Percentiles rank a stretch among this genome's conserved stretches.
Conservation (phyloP, 2,113 vertebrate species). For the Bos indicus region DNA sequence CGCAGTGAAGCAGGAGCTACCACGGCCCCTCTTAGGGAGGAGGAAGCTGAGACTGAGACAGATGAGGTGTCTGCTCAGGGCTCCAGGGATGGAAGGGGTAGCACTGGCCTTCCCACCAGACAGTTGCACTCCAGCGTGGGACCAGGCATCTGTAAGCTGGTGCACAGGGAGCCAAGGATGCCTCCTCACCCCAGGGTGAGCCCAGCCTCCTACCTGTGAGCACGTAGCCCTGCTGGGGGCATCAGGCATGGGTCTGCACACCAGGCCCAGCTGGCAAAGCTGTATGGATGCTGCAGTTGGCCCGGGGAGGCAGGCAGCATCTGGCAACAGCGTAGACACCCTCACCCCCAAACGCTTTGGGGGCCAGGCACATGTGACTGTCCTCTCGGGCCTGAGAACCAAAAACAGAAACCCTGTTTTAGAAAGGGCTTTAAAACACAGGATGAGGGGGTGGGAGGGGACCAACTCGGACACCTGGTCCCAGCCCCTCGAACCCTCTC, state of each 20-base stretch:
- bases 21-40: not conserved
- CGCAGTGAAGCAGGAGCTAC: accelerated
- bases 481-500: not conserved
- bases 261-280: not conserved
- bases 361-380: slow-evolving; percentile 82
- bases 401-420: not conserved
- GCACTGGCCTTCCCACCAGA: too few species aligned
- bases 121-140: not conserved
- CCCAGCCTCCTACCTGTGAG: slow-evolving; percentile 81
- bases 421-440: not conserved
- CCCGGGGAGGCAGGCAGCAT: slow-evolving; percentile 83
- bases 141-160: accelerated
- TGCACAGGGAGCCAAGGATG: too few species aligned
- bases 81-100: not conserved
- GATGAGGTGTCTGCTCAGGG: not conserved
- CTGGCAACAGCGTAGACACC: slow-evolving; percentile 86
- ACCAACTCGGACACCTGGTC: accelerated
- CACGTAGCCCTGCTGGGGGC: slow-evolving; percentile 72
- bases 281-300: slow-evolving; percentile 75
- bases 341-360: slow-evolving; percentile 65
- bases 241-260: slow-evolving; percentile 55
- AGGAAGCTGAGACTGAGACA: not conserved
- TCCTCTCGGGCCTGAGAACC: slow-evolving; percentile 71
- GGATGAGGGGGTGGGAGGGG: not conserved
- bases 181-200: not conserved